Base-by-base conservation (phyloP, 2,888 invertebrate species). In the Galeopsomyia nigrocyanea region DNA sequence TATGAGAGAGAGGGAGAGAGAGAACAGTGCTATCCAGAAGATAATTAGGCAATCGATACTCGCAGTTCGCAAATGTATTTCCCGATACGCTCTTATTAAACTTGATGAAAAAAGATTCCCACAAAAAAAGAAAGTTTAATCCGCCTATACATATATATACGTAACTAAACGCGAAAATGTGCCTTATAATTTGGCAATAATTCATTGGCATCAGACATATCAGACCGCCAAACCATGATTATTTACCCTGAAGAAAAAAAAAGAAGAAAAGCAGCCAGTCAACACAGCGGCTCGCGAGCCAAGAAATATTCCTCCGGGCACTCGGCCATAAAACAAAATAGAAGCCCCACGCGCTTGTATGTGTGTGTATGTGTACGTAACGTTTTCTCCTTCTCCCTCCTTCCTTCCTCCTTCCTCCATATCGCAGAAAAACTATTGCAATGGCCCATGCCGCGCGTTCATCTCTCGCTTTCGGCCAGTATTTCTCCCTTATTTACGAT, bases 401-500 rank as follows among this genome's bases (percentile, higher is more conserved):
- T 17, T 3, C 53, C 31, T 47, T 19, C 19, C 13, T 39, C 39
- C 7, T 1, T 10, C 39, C 13, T 39, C 13, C 39, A 10, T 39
- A 61, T 17, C 47, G 26, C 50, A n/a, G 58, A 65, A 65, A 70
- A 64, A 60, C 70, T 53, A 70, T 70, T 53, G 60, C 46, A 26
- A 26, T 31, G n/a, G 17, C 56, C 17, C 39, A 3, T 39, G 7
- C 39, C 39, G 39, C 46, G 67, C 73, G 57, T 74, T 74, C 66
- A 66, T 72, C 64, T 71, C 58, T 26, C 55, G 49, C 39, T 39
- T 39, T 39, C 13, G 39, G 39, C 14, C 65, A 19, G 58, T 63
- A 58, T 68, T 53, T 72, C 63, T 72, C 51, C 22, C 58, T 68
- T 72, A 72, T 72, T 72, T 72, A 72, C 63, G 72, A 72, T 68